These are phyloP conservation scores for Galleria mellonella DNA, from an alignment of 1,140 invertebrate genomes.

Conservation along the genomic window DNA sequence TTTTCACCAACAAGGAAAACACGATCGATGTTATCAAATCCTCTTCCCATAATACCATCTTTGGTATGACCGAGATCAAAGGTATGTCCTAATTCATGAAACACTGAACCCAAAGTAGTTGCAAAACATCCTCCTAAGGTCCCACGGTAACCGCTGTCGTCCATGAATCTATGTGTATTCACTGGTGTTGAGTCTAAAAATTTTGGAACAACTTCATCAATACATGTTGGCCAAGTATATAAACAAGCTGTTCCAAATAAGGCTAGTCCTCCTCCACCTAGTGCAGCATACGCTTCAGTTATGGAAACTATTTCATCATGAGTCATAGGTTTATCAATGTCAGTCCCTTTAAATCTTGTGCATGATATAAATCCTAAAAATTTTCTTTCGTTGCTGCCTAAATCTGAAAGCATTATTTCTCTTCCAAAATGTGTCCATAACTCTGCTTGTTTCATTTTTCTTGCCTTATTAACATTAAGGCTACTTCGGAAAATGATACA, in stretches of 20 bases:
- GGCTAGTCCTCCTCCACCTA: conserved; percentile 93
- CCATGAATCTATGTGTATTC: conserved; percentile 84
- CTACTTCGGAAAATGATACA: conserved; percentile 83
- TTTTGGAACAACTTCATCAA: conserved; percentile 80
- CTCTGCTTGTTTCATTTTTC: conserved; percentile 84
- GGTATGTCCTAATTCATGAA: conserved; percentile 96
- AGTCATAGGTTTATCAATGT: conserved; percentile 76
- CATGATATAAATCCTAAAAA: conserved; percentile 93
- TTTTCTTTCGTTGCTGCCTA: conserved; percentile 82
- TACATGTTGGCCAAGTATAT: conserved; percentile 88
- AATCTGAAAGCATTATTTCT: conserved; percentile 81
- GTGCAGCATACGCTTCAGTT: conserved; percentile 88
- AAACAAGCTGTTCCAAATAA: conserved; percentile 93
- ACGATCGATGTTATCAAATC: conserved; percentile 91
- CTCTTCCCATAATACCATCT: conserved; percentile 94
- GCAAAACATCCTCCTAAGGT: conserved; percentile 92
- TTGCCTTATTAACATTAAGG: conserved; percentile 81
- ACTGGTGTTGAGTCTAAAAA: conserved; percentile 76
- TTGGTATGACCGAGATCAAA: conserved; percentile 95
- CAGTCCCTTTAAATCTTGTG: conserved; percentile 84
- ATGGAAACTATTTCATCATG: conserved; percentile 84
- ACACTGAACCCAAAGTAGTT: conserved; percentile 93
- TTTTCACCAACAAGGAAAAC: conserved; percentile 79
- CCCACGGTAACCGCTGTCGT: conserved; percentile 91
- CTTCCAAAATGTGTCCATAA: conserved; percentile 90